phyloP scores from a whole-genome alignment of 2,113 vertebrate genomes.

The Sphyrna mokarran region DNA sequence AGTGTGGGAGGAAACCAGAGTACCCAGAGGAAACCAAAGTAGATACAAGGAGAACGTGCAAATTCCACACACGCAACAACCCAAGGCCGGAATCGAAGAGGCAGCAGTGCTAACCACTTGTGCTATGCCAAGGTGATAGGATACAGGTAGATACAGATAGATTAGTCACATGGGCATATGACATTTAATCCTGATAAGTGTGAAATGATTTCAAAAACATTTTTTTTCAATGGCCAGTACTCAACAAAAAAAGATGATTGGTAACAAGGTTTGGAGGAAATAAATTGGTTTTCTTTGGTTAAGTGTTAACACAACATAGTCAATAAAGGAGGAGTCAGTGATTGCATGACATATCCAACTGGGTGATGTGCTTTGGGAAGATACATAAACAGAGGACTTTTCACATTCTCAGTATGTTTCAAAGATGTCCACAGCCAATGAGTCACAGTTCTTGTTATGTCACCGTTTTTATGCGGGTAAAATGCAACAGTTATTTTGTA shows the following conservation, averaged over 20 bases:
- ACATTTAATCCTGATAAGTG: no score
- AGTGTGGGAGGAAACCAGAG: no score
- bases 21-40: no score
- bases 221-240: neutral
- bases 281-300: neutral
- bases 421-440: neutral
- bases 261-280: neutral
- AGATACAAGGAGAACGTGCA: no score
- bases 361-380: neutral
- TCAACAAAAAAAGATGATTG: neutral
- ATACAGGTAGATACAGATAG: no score
- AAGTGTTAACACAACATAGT: neutral
- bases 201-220: neutral
- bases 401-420: neutral
- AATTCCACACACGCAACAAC: no score
- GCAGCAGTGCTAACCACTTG: no score
- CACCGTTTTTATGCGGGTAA: neutral
- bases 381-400: neutral
- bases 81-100: no score
- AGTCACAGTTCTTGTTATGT: neutral
- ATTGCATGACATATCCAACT: neutral
- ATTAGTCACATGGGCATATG: no score
- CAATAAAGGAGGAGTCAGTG: neutral
- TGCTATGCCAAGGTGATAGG: no score
- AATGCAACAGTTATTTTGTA: neutral